Conservation (phyloP, 1,140 invertebrate genomes). For the Acromyrmex echinatior region DNA sequence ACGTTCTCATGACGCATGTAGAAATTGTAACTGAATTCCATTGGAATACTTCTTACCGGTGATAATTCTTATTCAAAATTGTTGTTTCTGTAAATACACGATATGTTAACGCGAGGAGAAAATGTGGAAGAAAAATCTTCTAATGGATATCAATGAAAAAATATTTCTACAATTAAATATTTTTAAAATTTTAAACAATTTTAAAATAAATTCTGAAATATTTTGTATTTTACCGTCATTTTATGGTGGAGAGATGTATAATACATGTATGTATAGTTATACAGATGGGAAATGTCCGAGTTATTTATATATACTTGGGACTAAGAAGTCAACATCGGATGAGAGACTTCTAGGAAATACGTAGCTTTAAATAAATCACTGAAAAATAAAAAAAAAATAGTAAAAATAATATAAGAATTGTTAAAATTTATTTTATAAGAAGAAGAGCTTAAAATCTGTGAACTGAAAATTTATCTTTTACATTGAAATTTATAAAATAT, state of each 20-base stretch:
- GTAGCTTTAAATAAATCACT: not conserved
- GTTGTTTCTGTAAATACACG: not conserved
- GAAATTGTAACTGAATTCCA: slow-evolving; percentile 22
- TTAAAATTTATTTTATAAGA: slow-evolving; percentile 18
- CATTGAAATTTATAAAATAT: slow-evolving; percentile 4
- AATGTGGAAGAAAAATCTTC: not conserved
- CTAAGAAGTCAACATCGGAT: slow-evolving; percentile 8
- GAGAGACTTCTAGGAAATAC: not conserved
- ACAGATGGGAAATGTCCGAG: not conserved
- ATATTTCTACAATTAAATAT: no score
- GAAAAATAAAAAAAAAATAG: not conserved
- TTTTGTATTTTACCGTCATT: not conserved
- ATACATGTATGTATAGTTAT: not conserved
- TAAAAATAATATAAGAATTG: slow-evolving; percentile 1
- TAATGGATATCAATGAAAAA: not conserved
- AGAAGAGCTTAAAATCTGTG: not conserved
- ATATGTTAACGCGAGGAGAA: not conserved
- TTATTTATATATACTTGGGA: not conserved
- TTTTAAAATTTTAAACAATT: no score
- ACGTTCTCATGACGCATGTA: slow-evolving; percentile 13
- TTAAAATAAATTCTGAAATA: not conserved
- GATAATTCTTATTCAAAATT: slow-evolving; percentile 13
- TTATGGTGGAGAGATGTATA: not conserved
- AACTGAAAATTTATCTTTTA: not conserved
- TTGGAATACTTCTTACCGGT: not conserved